Percentiles rank a stretch among this genome's conserved stretches.
Conservation (phyloP, 2,797 vertebrate species). For the Sebastes taczanowskii region DNA sequence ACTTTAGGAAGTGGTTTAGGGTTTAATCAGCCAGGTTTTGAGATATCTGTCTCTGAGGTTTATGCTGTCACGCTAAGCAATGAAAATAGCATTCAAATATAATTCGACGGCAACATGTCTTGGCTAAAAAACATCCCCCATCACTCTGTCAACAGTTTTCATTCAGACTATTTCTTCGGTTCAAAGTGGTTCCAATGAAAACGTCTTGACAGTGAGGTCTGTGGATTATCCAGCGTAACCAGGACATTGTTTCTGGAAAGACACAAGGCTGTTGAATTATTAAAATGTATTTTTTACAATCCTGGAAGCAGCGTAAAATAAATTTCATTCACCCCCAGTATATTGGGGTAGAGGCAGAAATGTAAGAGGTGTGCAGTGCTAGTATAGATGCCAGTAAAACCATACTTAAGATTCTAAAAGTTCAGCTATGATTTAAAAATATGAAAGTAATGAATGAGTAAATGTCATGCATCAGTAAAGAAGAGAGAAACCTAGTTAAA, state of each 20-base stretch:
- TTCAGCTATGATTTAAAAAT: not conserved
- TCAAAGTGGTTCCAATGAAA: not conserved
- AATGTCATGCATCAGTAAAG: not conserved
- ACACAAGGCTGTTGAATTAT: conserved; percentile 27
- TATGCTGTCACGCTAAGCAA: not conserved
- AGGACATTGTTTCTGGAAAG: conserved; percentile 9
- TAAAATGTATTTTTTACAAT: conserved; percentile 20
- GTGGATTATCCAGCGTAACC: not conserved
- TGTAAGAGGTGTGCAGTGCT: not conserved
- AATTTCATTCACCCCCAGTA: not conserved
- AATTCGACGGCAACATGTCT: not conserved
- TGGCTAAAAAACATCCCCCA: not conserved
- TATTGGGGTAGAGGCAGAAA: not conserved
- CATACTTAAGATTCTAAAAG: not conserved
- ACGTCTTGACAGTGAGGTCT: not conserved
- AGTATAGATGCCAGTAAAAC: not conserved
- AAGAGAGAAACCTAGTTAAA: not conserved
- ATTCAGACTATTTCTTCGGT: not conserved
- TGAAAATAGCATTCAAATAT: not conserved
- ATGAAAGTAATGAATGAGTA: not conserved
- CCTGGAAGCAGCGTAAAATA: not conserved
- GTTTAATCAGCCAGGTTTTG: not conserved
- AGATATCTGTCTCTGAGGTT: not conserved
- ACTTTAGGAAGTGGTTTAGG: too few relatives aligned
- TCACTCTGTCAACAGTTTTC: not conserved